Base-by-base conservation (phyloP, 2,797 vertebrate species). In the Anniella stebbinsi region DNA sequence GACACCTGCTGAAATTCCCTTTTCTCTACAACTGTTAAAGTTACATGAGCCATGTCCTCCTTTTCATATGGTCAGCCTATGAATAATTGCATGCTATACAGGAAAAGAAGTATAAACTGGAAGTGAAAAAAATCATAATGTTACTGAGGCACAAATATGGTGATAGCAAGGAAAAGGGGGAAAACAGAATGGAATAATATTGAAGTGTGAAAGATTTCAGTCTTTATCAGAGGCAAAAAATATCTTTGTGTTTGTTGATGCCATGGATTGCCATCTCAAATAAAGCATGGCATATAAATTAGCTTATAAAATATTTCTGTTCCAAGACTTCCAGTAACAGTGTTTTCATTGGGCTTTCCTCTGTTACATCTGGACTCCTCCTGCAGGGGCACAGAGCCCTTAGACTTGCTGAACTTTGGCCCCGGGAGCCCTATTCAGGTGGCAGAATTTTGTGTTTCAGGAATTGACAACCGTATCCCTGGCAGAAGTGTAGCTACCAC, bases 1-100 rank as follows among this genome's bases (percentile, higher is more conserved):
- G n/a, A n/a, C n/a, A n/a, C n/a, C n/a, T n/a, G n/a, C n/a, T n/a
- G n/a, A n/a, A n/a, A n/a, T n/a, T n/a, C n/a, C n/a, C n/a, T n/a
- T n/a, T n/a, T n/a, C n/a, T n/a, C n/a, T n/a, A n/a, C n/a, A n/a
- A n/a, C n/a, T n/a, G n/a, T n/a, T n/a, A n/a, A n/a, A n/a, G n/a
- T n/a, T n/a, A n/a, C n/a, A n/a, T n/a, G n/a, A n/a, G n/a, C n/a
- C n/a, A n/a, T n/a, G n/a, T n/a, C n/a, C n/a, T n/a, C n/a, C n/a
- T n/a, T n/a, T n/a, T n/a, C n/a, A n/a, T n/a, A n/a, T n/a, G n/a
- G n/a, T n/a, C n/a, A n/a, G n/a, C n/a, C 97, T 97, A 97, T 95
- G 95, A 96, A 94, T 97, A 97, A 97, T 96, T 95, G 97, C 92
- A 95, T 75, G 91, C 90, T 87, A 94, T 86, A 95, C 95, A 90